Base-by-base conservation (phyloP, 2,797 vertebrate species). In the Triplophysa bombifrons region DNA sequence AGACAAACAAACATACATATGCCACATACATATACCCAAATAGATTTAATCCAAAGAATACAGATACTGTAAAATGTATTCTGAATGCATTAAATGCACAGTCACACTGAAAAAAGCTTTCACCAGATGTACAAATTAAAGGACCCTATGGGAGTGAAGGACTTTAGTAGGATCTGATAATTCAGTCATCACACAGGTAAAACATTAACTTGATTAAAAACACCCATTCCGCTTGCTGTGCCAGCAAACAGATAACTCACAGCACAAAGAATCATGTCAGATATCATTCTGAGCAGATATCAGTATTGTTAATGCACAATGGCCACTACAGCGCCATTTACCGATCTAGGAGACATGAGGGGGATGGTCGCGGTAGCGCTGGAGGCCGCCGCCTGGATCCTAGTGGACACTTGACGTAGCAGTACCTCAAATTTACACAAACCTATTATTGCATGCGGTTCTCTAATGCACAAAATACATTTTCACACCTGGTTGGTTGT, bases 261-360 rank as follows among this genome's bases (percentile, higher is more conserved):
- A 69, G 48, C 81, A 81, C 71, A 79, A 46, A 48, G 38, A 27
- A 19, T 34, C 14, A 63, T 6, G 22, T 41, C 30, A 46, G 74
- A 25, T 34, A 13, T 11, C 19, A 34, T 8, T 13, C 13, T 85
- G 76, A 72, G 46, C 46, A 48, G 46, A 13, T 84, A 85, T 86
- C 72, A 87, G 82, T 86, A 78, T 81, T 87, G 89, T 91, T 93
- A 92, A 91, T 79, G 63, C n/a, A 53, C 30, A 65, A 8, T 48
- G 81, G 66, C 81, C 48, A 44, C 48, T 17, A 44, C 48, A 53
- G 63, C 74, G 30, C 22, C 66, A 81, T 86, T 84, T 92, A 88
- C 87, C 87, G 34, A 72, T 81, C 74, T 72, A 69, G 82, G 72
- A 76, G 85, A 68, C 72, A 73, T 55, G 25, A 82, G 79, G 72